A percentile compares a stretch with the other conserved stretches of the same genome.
phyloP scores from a whole-genome alignment of 2,113 vertebrate species.

The Cnemophilus loriae region DNA sequence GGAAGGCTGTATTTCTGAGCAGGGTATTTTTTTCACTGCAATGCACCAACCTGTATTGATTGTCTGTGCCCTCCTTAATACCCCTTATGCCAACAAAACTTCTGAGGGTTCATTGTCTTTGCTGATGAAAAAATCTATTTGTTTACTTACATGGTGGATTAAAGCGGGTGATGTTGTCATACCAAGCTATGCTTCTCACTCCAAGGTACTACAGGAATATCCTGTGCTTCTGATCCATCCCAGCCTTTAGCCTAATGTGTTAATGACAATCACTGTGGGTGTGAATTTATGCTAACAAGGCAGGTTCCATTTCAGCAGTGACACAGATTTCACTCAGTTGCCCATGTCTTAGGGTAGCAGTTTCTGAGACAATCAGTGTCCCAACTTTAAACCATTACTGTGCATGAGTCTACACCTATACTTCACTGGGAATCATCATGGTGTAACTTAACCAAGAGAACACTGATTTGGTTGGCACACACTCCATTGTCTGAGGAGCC shows the following conservation, averaged over 20 bases:
- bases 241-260: not conserved
- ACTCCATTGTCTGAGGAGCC: not conserved
- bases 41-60: accelerated
- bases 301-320: not conserved
- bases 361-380: not conserved
- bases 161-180: not conserved
- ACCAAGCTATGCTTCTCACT: not conserved
- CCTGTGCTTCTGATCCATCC: not conserved
- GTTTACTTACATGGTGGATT: not conserved
- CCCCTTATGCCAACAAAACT: not conserved
- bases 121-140: not conserved
- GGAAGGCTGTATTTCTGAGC: not conserved
- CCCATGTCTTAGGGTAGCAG: not conserved
- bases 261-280: not conserved
- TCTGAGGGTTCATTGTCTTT: not conserved
- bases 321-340: not conserved
- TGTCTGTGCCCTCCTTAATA: not conserved
- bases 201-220: not conserved
- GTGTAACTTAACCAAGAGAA: not conserved
- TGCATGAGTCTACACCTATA: not conserved
- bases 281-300: not conserved
- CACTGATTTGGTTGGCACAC: not conserved
- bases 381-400: not conserved
- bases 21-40: not conserved
- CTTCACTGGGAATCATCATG: not conserved